A percentile compares a stretch with the other conserved stretches of the same genome.
Conservation (phyloP, 2,888 invertebrate species). For the Periphyllus acericola region DNA sequence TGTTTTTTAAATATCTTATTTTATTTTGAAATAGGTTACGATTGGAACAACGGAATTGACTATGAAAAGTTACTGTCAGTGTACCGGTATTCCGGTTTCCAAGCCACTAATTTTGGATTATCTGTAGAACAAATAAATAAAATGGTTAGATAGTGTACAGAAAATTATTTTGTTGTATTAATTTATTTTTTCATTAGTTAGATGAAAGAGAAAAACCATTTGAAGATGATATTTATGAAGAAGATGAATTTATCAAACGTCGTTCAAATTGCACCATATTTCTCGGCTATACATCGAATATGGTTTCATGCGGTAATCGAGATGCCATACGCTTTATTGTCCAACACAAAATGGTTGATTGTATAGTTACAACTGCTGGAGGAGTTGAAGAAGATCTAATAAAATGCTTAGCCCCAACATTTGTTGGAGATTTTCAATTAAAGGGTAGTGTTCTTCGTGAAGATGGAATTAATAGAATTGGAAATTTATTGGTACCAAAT, state of each 20-base stretch:
- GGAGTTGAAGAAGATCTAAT: constrained; percentile 99
- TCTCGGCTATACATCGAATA: constrained; percentile 96
- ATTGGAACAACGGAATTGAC: constrained; percentile 90
- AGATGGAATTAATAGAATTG: constrained; percentile 88
- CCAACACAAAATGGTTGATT: constrained; percentile 89
- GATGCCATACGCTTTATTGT: constrained; percentile 90
- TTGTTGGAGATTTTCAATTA: constrained; percentile 88
- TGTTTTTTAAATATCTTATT: constrained; percentile 29
- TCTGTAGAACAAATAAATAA: constrained; percentile 91
- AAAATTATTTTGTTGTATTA: background rate
- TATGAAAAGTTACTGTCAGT: constrained; percentile 84
- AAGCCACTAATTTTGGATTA: constrained; percentile 93
- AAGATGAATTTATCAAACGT: constrained; percentile 82
- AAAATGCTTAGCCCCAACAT: constrained; percentile 96
- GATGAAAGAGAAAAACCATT: constrained; percentile 59
- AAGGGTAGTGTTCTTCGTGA: constrained; percentile 83
- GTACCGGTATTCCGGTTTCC: constrained; percentile 90
- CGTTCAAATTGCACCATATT: constrained; percentile 92
- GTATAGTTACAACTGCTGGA: constrained; percentile 96
- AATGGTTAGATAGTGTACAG: constrained; percentile 74
- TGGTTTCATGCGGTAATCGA: constrained; percentile 93
- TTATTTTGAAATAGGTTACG: constrained; percentile 76
- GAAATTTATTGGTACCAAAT: constrained; percentile 96
- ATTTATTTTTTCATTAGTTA: constrained; percentile 19
- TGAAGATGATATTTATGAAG: constrained; percentile 68